Percentiles rank a stretch among this genome's conserved stretches.
These are phyloP conservation scores for Calosoma granatense DNA, from an alignment of 1,140 invertebrate species.

Conservation along the genomic window DNA sequence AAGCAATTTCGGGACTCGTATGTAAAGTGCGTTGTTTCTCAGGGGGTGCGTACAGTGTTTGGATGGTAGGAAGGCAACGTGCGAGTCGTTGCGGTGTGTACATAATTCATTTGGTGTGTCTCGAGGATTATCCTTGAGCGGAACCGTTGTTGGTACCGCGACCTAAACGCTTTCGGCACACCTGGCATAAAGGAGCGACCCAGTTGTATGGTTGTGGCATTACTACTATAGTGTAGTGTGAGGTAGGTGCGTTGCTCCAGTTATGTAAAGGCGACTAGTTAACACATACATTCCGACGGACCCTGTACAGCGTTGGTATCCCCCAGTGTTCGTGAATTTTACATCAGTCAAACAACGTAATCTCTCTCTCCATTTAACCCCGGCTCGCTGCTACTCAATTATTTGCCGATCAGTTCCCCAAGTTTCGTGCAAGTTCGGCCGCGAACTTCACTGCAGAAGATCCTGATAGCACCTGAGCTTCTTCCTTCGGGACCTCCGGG, in stretches of 20 bases:
- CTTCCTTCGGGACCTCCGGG: background rate
- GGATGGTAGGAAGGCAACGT: no score
- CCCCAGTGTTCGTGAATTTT: background rate
- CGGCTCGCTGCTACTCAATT: slow-evolving; percentile 3
- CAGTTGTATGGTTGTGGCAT: no score
- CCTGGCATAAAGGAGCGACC: background rate
- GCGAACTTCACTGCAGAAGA: background rate
- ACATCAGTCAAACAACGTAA: slow-evolving; percentile 8
- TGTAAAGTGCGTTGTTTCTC: no score
- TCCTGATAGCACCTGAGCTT: background rate
- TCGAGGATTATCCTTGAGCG: background rate
- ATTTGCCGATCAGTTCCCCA: slow-evolving; percentile 2
- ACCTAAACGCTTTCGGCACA: background rate
- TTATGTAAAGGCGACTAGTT: no score
- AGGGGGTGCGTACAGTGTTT: no score
- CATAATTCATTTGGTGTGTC: background rate
- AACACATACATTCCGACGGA: no score
- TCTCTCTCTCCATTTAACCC: slow-evolving; percentile 5
- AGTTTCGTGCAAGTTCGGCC: background rate
- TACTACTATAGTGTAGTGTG: no score
- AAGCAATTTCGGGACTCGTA: no score
- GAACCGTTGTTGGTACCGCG: no score
- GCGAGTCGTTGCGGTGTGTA: no score
- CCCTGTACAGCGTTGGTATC: background rate
- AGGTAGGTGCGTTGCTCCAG: no score